These are phyloP conservation scores for Meriones psammophilus DNA, from an alignment of 2,797 vertebrate species.

Conservation along the genomic window DNA sequence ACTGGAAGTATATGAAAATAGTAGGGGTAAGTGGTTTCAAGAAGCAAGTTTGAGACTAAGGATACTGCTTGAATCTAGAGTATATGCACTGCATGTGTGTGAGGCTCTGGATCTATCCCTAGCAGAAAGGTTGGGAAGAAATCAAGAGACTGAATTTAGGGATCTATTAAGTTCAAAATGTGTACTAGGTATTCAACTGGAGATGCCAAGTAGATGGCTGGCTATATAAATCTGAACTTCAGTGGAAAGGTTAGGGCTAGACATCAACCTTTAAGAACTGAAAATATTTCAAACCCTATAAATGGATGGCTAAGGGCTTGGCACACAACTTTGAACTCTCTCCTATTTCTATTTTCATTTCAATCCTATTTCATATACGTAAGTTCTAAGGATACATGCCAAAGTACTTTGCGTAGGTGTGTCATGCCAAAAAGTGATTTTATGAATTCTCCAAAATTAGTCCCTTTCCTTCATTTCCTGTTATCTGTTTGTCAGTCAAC, in stretches of 20 bases:
- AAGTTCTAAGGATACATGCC: conserved; percentile 30
- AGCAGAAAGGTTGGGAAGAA: background rate
- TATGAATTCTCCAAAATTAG: background rate
- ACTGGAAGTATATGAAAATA: background rate
- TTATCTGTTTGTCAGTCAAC: conserved; percentile 2
- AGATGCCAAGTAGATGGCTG: conserved; percentile 22
- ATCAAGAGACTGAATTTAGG: background rate
- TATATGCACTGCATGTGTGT: background rate
- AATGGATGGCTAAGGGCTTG: background rate
- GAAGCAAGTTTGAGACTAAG: background rate
- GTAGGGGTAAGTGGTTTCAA: background rate
- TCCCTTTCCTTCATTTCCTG: background rate
- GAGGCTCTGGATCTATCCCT: background rate
- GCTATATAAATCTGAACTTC: conserved; percentile 26
- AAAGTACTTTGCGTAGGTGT: background rate
- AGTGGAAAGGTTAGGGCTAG: background rate
- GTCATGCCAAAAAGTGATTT: background rate
- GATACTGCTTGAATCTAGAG: background rate
- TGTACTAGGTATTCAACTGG: background rate
- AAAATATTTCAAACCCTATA: background rate
- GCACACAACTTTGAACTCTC: background rate
- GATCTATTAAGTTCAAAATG: conserved; percentile 10
- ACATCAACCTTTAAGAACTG: background rate
- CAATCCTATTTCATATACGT: background rate
- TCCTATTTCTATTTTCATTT: background rate